Evolutionary conservation across 2,797 vertebrate genomes (phyloP).

Genomic region (Takifugu ocellatus): DNA sequence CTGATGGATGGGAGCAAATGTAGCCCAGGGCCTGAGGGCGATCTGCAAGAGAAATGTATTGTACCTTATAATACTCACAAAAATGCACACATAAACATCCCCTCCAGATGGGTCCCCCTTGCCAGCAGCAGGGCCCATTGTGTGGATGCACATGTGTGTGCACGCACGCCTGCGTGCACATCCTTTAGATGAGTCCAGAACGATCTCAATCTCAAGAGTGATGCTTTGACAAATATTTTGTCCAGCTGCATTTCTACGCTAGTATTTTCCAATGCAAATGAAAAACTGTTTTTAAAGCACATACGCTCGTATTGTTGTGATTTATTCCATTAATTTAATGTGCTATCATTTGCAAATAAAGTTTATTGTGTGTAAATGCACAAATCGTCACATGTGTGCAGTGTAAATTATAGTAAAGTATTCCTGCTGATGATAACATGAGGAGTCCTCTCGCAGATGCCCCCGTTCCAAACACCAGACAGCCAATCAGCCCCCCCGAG

Average conservation of each 20-base stretch:
- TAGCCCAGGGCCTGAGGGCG: slow-evolving; percentile 64
- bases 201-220: slow-evolving; percentile 30
- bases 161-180: background rate
- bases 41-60: slow-evolving; percentile 68
- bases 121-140: slow-evolving; percentile 55
- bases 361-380: no score
- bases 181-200: slow-evolving; percentile 12
- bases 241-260: no score
- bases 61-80: slow-evolving; percentile 56
- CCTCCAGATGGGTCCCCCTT: slow-evolving; percentile 71
- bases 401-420: no score
- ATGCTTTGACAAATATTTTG: slow-evolving; percentile 1
- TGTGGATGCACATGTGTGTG: slow-evolving; percentile 18
- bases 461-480: slow-evolving; percentile 17
- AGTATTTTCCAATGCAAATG: no score
- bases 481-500: slow-evolving; percentile 37
- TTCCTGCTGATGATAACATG: background rate
- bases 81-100: slow-evolving; percentile 56
- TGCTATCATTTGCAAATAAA: no score
- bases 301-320: no score
- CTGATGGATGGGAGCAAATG: slow-evolving; percentile 70
- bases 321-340: no score
- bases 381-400: no score
- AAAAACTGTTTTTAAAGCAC: no score
- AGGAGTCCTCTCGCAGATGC: slow-evolving; percentile 14